phyloP scores from a whole-genome alignment of 2,888 invertebrate genomes.

The Apodemia hepburni region DNA sequence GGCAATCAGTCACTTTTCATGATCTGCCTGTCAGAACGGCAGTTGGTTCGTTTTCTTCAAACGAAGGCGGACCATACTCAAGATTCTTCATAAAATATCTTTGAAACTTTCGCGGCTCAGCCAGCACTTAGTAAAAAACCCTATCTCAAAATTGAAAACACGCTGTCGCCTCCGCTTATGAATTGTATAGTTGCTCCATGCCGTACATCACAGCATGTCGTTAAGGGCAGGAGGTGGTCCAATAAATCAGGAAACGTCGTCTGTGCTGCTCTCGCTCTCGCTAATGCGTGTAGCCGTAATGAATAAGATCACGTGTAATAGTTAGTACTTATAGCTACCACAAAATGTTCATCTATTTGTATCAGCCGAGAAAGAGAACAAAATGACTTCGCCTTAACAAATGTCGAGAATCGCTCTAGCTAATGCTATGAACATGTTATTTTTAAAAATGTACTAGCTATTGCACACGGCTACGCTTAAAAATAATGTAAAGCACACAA shows the following conservation, averaged over 20 bases:
- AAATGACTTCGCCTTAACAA: slow-evolving; percentile 4
- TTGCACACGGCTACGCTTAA: not conserved
- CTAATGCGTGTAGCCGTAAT: slow-evolving; percentile 44
- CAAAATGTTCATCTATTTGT: slow-evolving; percentile 12
- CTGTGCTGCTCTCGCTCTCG: slow-evolving; percentile 42
- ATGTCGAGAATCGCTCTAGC: not conserved
- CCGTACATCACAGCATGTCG: slow-evolving; percentile 74
- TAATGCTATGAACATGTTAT: not conserved
- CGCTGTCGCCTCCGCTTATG: slow-evolving; percentile 20
- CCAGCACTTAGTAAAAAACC: no score
- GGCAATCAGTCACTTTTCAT: no score
- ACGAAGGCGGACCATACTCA: no score
- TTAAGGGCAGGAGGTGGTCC: slow-evolving; percentile 78
- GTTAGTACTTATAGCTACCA: slow-evolving; percentile 27
- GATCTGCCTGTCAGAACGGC: no score
- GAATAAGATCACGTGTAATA: slow-evolving; percentile 65
- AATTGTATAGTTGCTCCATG: slow-evolving; percentile 36
- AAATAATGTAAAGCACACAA: no score
- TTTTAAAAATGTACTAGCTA: not conserved
- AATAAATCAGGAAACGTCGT: slow-evolving; percentile 73
- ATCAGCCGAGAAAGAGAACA: not conserved
- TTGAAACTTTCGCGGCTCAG: no score
- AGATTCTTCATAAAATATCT: no score
- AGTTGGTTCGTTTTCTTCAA: no score
- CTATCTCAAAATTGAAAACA: no score